phyloP scores from a whole-genome alignment of 2,113 vertebrate species.

The Oreochromis niloticus region DNA sequence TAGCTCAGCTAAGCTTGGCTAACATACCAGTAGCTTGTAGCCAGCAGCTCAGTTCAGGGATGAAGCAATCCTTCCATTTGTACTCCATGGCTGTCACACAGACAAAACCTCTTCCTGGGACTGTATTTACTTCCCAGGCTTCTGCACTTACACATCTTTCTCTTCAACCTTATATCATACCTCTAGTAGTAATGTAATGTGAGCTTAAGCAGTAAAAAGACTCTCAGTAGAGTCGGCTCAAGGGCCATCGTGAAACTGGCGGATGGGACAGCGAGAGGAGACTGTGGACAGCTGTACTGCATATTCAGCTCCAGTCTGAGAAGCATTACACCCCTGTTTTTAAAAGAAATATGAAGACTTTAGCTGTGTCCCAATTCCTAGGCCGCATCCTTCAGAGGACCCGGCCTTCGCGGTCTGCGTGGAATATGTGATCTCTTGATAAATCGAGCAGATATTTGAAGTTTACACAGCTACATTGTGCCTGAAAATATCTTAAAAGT shows the following conservation, averaged over 20 bases:
- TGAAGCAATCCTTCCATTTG: not conserved
- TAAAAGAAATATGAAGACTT: not conserved
- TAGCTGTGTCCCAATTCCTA: not conserved
- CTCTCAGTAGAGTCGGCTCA: not conserved
- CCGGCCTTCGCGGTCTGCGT: not conserved
- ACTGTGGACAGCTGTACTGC: not conserved
- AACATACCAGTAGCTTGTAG: not conserved
- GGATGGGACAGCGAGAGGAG: not conserved
- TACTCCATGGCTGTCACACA: not conserved
- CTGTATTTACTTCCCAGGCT: not conserved
- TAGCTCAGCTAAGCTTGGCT: not conserved
- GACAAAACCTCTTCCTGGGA: not conserved
- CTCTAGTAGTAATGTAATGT: not conserved
- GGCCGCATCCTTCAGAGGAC: not conserved
- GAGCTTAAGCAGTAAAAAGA: not conserved
- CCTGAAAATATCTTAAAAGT: not conserved
- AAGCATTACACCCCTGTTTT: not conserved
- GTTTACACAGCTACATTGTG: not conserved
- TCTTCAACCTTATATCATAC: not conserved
- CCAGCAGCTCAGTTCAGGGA: not conserved
- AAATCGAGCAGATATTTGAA: not conserved
- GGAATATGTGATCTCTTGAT: not conserved
- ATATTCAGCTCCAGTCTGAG: not conserved
- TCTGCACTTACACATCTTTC: not conserved
- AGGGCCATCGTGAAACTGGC: not conserved